Evolutionary conservation across 2,888 invertebrate species (phyloP).

Genomic region (Trypoxylon attenuatum): DNA sequence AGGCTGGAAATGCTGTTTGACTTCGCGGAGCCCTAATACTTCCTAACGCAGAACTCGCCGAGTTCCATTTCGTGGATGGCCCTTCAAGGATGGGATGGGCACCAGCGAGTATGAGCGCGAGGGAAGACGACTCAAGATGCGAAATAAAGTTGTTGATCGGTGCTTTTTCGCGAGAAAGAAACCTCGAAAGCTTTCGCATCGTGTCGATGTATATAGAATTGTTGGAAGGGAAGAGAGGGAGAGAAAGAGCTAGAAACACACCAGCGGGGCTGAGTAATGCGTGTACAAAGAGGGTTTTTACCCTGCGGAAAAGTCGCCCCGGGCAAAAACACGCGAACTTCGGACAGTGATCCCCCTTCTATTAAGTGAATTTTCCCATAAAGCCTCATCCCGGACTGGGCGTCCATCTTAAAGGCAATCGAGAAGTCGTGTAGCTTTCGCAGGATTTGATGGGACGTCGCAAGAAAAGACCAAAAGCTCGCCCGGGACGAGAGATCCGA

Average conservation of each 20-base stretch:
- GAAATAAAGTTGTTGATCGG: background rate
- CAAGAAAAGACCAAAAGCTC: slow-evolving; percentile 22
- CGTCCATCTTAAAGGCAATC: slow-evolving; percentile 36
- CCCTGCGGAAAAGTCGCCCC: background rate
- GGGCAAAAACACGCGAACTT: slow-evolving; percentile 33
- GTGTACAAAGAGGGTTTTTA: background rate
- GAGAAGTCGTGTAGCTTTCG: slow-evolving; percentile 41
- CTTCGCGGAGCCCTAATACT: too few species aligned
- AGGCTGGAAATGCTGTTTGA: too few species aligned
- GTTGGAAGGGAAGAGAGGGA: background rate
- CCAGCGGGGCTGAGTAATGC: background rate
- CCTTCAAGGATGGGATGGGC: too few species aligned
- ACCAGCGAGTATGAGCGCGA: background rate
- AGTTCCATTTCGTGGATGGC: background rate
- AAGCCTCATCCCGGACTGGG: slow-evolving; percentile 8
- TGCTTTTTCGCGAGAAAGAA: background rate
- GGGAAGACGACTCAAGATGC: background rate
- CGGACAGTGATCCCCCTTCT: slow-evolving; percentile 37
- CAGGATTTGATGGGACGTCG: slow-evolving; percentile 39
- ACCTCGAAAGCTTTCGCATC: background rate
- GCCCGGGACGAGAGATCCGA: slow-evolving; percentile 31
- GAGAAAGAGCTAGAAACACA: too few species aligned
- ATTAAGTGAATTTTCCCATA: slow-evolving; percentile 44
- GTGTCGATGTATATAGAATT: background rate
- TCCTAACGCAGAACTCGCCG: too few species aligned